Evolutionary conservation across 2,113 vertebrate genomes (phyloP), one percentile per base, ranked within the genome.

Genomic region (Excalfactoria chinensis): DNA sequence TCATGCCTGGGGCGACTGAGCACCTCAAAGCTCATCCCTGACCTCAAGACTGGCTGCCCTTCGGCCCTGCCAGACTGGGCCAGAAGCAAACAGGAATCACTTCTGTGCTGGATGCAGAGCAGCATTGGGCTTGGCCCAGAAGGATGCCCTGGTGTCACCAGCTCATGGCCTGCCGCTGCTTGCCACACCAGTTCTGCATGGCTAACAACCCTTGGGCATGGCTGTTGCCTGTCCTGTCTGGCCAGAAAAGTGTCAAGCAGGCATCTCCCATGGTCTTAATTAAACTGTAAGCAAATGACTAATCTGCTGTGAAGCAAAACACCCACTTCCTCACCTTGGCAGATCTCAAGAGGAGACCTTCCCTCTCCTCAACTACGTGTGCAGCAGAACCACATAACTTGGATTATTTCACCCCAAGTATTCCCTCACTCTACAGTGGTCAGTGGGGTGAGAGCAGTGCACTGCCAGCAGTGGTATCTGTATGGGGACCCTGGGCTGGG

Each of bases 301-400:
- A 91, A 96, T 53, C 58, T 40, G 3, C 49, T 77, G 28, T 63
- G 64, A 93, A 63, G 84, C 9, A 19, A 93, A 93, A 75, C n/a
- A 48, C 21, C 78, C 44, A 67, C 46, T 78, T 95, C 84, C 70
- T 84, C 3, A 0, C 63, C 3, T 2, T 80, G 64, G 66, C n/a
- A 63, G 63, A 49, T 48, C 49, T 79, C 49, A 76, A 71, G n/a
- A 9, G 0, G 0, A 79, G 48, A 23, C 40, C 35, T 44, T 80
- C 25, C 26, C 35, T 83, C 59, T 49, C 5, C 1, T 0, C 0
- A 4, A 37, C 74, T 0, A 0, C n/a, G 68, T 58, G 55, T 0
- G 0, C 69, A 41, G 69, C 67, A 69, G 3, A 73, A 8, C 13
- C 3, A 1, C 0, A 1, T 70, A 90, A n/a, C 70, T 43, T 26